Evolutionary conservation across 1,140 invertebrate species (phyloP), one percentile per base, ranked within the genome.

Genomic region (Psilanteris sp.): DNA sequence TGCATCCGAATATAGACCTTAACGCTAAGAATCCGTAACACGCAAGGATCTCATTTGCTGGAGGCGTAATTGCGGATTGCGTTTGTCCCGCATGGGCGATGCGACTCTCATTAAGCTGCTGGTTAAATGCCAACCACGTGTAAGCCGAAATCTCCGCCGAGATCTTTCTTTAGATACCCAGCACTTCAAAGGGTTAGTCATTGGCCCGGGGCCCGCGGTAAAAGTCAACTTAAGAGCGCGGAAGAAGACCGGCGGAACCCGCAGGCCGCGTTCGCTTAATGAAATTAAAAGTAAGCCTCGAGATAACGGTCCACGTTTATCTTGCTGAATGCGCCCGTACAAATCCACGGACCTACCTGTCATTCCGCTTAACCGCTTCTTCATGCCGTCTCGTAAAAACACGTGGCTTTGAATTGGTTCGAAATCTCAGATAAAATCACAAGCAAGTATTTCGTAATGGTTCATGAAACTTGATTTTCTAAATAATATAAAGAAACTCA

Each of bases 261-360:
- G 74, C 70, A 78, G 79, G 77, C 67, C 55, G 71, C 29, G 20
- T 54, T 20, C 57, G 79, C 75, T 78, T 86, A 82, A 85, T 85
- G 79, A 78, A 86, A 85, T 85, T 85, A 84, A 85, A 84, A 85
- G 79, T 83, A 85, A 83, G 83, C 78, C 78, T 77, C 77, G 68
- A 83, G 80, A 82, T 83, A 85, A 77, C 48, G 46, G 70, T 67
- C 52, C 39, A 59, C 77, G 75, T 83, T 83, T 81, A 79, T 84
- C 81, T 81, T 62, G 59, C 70, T 77, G 81, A 84, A 81, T 84
- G 80, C 77, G 54, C 77, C 32, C 64, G 80, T 82, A 79, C 22
- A 70, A 81, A 64, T 82, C 50, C 52, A 54, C 59, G 32, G 64
- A 76, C 57, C 80, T 80, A 79, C 74, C 61, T 78, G 76, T 72